Base-by-base conservation (phyloP, 2,888 invertebrate species). In the Coremacera marginata region DNA sequence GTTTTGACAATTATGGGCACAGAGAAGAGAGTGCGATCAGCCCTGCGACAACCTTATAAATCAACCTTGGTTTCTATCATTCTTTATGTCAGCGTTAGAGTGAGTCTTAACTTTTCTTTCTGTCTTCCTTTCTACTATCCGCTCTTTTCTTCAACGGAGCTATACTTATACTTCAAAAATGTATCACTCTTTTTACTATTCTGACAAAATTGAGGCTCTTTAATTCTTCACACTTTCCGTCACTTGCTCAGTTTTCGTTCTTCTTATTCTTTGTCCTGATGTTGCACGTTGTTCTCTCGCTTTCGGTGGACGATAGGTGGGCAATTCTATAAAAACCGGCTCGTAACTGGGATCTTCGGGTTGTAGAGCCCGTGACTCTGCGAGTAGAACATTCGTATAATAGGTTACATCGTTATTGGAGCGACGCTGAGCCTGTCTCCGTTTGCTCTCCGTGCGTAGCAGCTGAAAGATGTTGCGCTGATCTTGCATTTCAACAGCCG, bases 321-420 rank as follows among this genome's bases (percentile, higher is more conserved):
- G 92, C 80, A 92, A 84, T 81, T 92, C 91, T n/a, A 92, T 91
- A 62, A 91, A 88, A 7, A 92, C 84, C 11, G 87, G 84, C 49
- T 86, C 84, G 31, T 85, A 86, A 37, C 86, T 85, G 7, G 88
- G 84, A 71, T 84, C 81, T 71, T 88, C 86, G 0, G 88, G 88
- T 1, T 83, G 84, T 78, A 88, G 79, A 5, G 85, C 82, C 3
- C 87, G 82, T n/a, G 86, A 84, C 76, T 86, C 84, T 3, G 83
- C 75, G 0, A 82, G 70, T 77, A 86, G 71, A 19, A 85, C 79
- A 71, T 88, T 89, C 7, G 88, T 88, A 68, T 89, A 89, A 65
- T 89, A 89, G 22, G 80, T 83, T 0, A 87, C 81, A 37, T 84
- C 82, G 19, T 80, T 80, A 34, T 77, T 68, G 0, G 82, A 79